phyloP scores from a whole-genome alignment of 2,888 invertebrate species.

The Macrosoma leucophasiata region DNA sequence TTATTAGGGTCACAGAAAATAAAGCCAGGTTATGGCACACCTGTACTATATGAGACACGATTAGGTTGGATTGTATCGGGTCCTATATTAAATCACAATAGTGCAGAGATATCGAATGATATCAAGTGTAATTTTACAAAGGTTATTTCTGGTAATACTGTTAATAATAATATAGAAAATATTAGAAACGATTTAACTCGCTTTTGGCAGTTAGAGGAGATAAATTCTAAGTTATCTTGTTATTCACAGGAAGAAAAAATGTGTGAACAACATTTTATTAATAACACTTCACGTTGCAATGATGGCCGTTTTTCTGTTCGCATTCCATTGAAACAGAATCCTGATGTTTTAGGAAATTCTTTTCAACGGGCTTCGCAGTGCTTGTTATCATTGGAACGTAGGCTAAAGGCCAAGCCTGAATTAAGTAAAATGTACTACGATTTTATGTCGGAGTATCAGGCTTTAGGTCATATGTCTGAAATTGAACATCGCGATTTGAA shows the following conservation, averaged over 20 bases:
- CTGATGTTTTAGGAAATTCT: conserved; percentile 17
- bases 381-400: conserved; percentile 16
- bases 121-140: too few relatives aligned
- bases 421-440: conserved; percentile 14
- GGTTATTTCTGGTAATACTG: neutral
- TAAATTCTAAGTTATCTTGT: neutral
- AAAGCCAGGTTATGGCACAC: too few relatives aligned
- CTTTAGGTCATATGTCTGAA: conserved; percentile 14
- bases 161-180: conserved; percentile 1
- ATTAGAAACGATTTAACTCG: conserved; percentile 5
- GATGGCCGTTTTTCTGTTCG: conserved; percentile 17
- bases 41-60: too few relatives aligned
- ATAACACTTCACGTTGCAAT: conserved; percentile 6
- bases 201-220: conserved; percentile 10
- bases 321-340: conserved; percentile 12
- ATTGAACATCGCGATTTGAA: too few relatives aligned
- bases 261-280: conserved; percentile 14
- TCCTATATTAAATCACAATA: too few relatives aligned
- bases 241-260: conserved; percentile 10
- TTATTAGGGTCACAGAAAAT: too few relatives aligned
- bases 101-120: too few relatives aligned
- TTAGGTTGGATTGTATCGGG: too few relatives aligned
- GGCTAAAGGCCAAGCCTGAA: conserved; percentile 5
- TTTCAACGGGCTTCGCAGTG: conserved; percentile 15
- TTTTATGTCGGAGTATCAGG: conserved; percentile 18